These are phyloP conservation scores for Lasioglossum malachurum DNA, from an alignment of 2,888 invertebrate genomes.

Conservation along the genomic window DNA sequence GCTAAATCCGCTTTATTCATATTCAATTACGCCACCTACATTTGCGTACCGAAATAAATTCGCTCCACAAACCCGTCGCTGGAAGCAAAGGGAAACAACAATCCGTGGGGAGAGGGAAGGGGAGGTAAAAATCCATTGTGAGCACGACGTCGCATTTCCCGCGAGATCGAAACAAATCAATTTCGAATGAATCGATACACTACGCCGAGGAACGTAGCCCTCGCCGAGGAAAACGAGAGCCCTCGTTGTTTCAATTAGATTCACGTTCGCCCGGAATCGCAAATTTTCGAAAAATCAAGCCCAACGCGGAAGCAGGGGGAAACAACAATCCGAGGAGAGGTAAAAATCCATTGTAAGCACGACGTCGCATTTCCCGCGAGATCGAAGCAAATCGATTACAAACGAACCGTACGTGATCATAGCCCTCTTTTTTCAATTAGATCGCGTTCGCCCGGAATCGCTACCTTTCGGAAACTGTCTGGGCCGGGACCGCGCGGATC, in stretches of 20 bases:
- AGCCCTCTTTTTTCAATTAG: not conserved
- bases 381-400: no score
- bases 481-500: not conserved
- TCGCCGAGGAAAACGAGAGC: not conserved
- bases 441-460: not conserved
- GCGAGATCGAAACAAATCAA: conserved; percentile 24
- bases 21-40: conserved; percentile 47
- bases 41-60: conserved; percentile 41
- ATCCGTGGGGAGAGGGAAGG: not conserved
- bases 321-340: no score
- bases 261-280: not conserved
- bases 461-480: not conserved
- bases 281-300: not conserved
- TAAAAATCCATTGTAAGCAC: no score
- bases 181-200: conserved; percentile 15
- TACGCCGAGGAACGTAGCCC: not conserved
- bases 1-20: conserved; percentile 56
- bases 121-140: not conserved
- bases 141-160: conserved; percentile 11
- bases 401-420: no score
- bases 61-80: not conserved
- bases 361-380: no score
- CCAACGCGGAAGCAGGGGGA: no score
- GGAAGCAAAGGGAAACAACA: not conserved
- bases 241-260: not conserved